phyloP scores from a whole-genome alignment of 2,113 vertebrate genomes.

The Limanda limanda region DNA sequence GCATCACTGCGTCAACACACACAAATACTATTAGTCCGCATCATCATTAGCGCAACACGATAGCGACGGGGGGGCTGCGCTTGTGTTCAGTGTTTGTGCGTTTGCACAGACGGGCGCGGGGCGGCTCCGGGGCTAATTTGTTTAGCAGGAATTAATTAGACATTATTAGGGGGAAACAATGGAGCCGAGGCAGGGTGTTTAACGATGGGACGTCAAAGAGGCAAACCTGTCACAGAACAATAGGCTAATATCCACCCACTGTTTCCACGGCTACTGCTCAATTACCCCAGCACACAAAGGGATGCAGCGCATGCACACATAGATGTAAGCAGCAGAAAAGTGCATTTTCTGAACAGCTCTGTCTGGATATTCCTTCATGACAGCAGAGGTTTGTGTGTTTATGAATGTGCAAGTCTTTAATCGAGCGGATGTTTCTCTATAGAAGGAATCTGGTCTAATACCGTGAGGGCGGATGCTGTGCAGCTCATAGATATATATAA shows the following conservation, averaged over 20 bases:
- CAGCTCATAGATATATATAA: no score
- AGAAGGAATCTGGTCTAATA: conserved; percentile 29
- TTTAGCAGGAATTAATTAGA: conserved; percentile 74
- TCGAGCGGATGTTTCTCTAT: conserved; percentile 53
- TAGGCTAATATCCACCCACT: conserved; percentile 68
- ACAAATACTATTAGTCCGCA: conserved; percentile 20
- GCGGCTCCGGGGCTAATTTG: conserved; percentile 68
- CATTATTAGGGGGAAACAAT: conserved; percentile 73
- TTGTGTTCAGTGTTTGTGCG: conserved; percentile 27
- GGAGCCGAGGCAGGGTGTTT: conserved; percentile 59
- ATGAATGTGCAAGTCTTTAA: conserved; percentile 24
- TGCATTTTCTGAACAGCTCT: conserved; percentile 40
- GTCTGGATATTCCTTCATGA: conserved; percentile 31
- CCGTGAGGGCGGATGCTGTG: conserved; percentile 25
- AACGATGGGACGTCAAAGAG: conserved; percentile 63
- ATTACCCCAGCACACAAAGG: conserved; percentile 61
- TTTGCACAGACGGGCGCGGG: conserved; percentile 21
- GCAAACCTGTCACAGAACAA: conserved; percentile 74
- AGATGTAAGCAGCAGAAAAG: conserved; percentile 4
- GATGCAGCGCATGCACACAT: background rate
- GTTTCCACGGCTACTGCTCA: conserved; percentile 63
- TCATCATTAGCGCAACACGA: conserved; percentile 43
- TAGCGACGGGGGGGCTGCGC: conserved; percentile 8
- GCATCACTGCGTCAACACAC: background rate
- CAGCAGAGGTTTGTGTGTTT: conserved; percentile 15